Conservation (phyloP, 2,113 vertebrate species). For the Tautogolabrus adspersus region DNA sequence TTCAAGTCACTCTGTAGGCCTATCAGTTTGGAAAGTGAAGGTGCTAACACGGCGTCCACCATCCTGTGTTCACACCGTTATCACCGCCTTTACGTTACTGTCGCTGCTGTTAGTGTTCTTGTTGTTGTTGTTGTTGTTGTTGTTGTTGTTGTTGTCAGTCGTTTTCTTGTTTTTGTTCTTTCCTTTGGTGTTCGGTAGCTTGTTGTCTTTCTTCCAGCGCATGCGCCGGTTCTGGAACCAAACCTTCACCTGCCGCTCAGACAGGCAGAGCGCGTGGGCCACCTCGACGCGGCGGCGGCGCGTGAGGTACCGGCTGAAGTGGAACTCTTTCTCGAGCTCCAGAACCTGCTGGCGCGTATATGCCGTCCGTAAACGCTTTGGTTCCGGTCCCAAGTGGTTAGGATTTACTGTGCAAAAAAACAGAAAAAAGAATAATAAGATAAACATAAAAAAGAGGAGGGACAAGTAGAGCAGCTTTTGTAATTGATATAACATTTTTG, state of each 20-base stretch:
- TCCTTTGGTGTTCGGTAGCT: slow-evolving; percentile 79
- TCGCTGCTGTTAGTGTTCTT: not conserved
- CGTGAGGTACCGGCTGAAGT: slow-evolving; percentile 80
- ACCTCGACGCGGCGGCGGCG: slow-evolving; percentile 78
- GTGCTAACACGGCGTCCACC: slow-evolving; percentile 26
- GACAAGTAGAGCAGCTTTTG: no score
- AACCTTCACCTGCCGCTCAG: slow-evolving; percentile 80
- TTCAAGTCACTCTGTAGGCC: slow-evolving; percentile 31
- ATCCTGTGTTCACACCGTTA: slow-evolving; percentile 32
- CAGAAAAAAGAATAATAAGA: not conserved
- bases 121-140: slow-evolving; percentile 9
- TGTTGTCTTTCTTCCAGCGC: slow-evolving; percentile 83
- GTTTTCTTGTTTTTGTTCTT: slow-evolving; percentile 75
- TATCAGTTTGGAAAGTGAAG: slow-evolving; percentile 27
- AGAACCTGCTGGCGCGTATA: slow-evolving; percentile 81
- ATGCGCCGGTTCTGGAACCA: slow-evolving; percentile 83
- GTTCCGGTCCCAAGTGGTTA: slow-evolving; percentile 76
- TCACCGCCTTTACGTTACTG: slow-evolving; percentile 32
- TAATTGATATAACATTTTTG: no score
- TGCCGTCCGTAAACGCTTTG: slow-evolving; percentile 77
- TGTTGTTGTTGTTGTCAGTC: slow-evolving; percentile 54
- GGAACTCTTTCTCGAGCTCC: slow-evolving; percentile 82
- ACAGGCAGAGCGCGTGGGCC: slow-evolving; percentile 71
- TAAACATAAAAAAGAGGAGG: no score
- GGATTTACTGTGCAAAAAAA: slow-evolving; percentile 67